Evolutionary conservation across 1,140 invertebrate genomes (phyloP), one percentile per base, ranked within the genome.

Genomic region (Idris sp.): DNA sequence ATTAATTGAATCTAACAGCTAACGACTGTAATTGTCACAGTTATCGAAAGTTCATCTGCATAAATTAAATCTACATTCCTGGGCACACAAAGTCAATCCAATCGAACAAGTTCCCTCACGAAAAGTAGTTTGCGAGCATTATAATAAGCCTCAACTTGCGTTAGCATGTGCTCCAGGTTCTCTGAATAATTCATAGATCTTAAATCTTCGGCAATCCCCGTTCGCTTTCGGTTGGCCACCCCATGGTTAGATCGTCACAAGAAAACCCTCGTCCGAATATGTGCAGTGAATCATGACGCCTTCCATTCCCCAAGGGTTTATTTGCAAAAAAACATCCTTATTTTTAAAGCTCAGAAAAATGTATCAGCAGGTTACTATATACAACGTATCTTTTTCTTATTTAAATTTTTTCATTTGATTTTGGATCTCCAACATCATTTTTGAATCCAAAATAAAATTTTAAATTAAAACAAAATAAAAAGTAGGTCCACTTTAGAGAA

Each of bases 31-130:
- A 64, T 53, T 15, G 14, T 25, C 30, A 28, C 53, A 53, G 53
- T 64, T 65, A 65, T 65, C 49, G 31, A 56, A 65, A 65, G 61
- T 65, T 65, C 41, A 56, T 56, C 41, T 31, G 49, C 40, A 54
- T 65, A 54, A 18, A 65, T 56, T 44, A 56, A 46, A 14, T 19
- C n/a, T 25, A 18, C 49, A 65, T 56, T 56, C 41, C 41, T 30
- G 13, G 22, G 25, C 48, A 48, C 38, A 44, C 44, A 44, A 53
- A 43, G 48, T 54, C 49, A 13, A 14, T 18, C 48, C 46, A 28
- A 65, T 54, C 61, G 38, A 35, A 44, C 28, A 28, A 53, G 8
- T 53, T 53, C n/a, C 9, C 38, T 30, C 40, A 14, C 6, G 61
- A 54, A 54, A 65, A 53, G 40, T 38, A 36, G 61, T 65, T 54